Evolutionary conservation across 2,113 vertebrate species (phyloP), one percentile per base, ranked within the genome.

Genomic region (Gymnorhina tibicen): DNA sequence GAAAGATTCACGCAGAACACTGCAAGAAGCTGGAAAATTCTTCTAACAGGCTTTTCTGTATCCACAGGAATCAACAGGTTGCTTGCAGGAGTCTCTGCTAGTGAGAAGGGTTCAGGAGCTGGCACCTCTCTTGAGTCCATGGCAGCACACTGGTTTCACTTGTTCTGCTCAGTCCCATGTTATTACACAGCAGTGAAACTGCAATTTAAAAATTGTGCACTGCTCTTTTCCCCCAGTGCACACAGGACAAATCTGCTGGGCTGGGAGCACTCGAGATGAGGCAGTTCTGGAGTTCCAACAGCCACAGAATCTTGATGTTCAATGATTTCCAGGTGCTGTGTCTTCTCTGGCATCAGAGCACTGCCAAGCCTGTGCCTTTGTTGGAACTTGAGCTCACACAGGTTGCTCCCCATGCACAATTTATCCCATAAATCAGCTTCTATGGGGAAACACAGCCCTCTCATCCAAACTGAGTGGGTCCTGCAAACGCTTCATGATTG

Each of bases 101-200:
- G 44, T 42, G 59, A 68, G 55, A 37, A 24, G 18, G 14, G 27
- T 41, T 66, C 35, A 27, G 70, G 28, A 78, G 66, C 62, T 68
- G 76, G 23, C 33, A 37, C 10, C 10, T 73, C 47, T 66, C 5
- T 3, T n/a, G 24, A 52, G 30, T 30, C 16, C 52, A 11, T 6
- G 12, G 55, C 37, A 69, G 12, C 11, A 41, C 0, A 0, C 16
- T 1, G 4, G 16, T 68, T 92, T 93, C 7, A 41, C 72, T 46
- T 85, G 32, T 55, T 75, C 62, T 39, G 11, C 37, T 96, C 70
- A 50, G 22, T n/a, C 32, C 64, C 1, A 3, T 2, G 58, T 59
- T 75, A 72, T 78, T 67, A 50, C 44, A 32, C 44, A 67, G 47
- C 56, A 88, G 27, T 67, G 73, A 85, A 75, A 32, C 47, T 23